Conservation (phyloP, 2,888 invertebrate genomes). For the Cabera pusaria region DNA sequence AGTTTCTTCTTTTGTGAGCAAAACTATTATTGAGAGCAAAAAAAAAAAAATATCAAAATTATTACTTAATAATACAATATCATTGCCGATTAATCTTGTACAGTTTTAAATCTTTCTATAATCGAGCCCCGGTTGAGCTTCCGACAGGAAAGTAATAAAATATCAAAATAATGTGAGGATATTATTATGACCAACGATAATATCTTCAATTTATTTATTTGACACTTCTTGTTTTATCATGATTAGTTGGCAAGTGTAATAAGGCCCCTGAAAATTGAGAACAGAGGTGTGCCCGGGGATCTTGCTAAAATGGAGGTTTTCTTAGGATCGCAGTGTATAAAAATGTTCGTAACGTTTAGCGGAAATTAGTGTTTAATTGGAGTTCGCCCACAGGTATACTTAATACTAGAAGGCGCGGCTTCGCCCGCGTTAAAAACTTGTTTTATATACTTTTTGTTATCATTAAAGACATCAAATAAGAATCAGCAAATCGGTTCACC, state of each 20-base stretch:
- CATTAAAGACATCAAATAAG: no score
- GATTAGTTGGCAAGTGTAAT: constrained; percentile 19
- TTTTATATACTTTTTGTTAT: no score
- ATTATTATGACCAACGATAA: constrained; percentile 31
- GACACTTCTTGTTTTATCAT: constrained; percentile 34
- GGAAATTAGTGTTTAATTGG: constrained; percentile 53
- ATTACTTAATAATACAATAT: no score
- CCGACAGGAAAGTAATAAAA: constrained; percentile 21
- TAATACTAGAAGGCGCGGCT: no score
- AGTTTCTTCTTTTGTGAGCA: no score
- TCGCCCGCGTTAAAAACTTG: no score
- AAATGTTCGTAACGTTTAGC: constrained; percentile 41
- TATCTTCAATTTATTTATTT: constrained; percentile 42
- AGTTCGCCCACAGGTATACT: constrained; percentile 38
- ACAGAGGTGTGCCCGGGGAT: neutral
- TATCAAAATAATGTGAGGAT: constrained; percentile 26
- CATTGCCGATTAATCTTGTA: constrained; percentile 16
- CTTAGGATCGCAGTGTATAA: constrained; percentile 15
- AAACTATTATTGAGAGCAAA: no score
- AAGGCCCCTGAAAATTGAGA: constrained; percentile 9
- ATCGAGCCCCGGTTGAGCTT: constrained; percentile 13
- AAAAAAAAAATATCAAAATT: no score
- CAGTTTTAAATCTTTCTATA: no score
- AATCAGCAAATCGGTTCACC: no score
- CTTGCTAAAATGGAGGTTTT: constrained; percentile 8